Conservation (phyloP, 1,140 invertebrate genomes). For the Lamellibrachia luymesi region DNA sequence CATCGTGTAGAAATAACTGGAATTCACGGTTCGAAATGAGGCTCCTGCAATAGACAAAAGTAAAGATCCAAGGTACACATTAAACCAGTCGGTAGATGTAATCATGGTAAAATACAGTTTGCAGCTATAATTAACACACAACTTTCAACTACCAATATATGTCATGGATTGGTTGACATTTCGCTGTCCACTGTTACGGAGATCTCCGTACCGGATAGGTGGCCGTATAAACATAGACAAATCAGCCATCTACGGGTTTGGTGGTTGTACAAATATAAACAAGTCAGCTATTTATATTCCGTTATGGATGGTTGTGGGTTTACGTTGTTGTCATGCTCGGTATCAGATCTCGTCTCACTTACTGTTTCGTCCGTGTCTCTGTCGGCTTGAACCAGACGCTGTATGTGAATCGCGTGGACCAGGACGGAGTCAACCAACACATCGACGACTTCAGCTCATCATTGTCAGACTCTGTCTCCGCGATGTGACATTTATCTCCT, state of each 20-base stretch:
- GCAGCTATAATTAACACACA: no score
- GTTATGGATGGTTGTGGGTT: no score
- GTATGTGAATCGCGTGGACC: neutral
- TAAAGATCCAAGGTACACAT: neutral
- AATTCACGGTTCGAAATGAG: neutral
- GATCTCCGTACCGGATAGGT: no score
- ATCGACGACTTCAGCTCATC: neutral
- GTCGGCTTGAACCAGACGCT: neutral
- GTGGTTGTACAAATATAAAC: no score
- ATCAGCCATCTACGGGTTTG: no score
- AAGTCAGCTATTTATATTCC: no score
- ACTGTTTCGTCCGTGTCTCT: neutral
- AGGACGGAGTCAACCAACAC: neutral
- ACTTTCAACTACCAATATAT: no score
- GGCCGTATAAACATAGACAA: no score
- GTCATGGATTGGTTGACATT: no score
- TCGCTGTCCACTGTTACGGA: no score
- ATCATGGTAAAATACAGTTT: no score
- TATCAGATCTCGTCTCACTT: neutral
- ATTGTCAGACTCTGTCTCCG: neutral
- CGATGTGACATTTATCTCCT: neutral
- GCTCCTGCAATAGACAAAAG: neutral
- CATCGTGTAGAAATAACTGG: neutral
- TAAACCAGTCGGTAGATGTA: neutral
- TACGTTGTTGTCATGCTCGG: no score